Percentiles rank a stretch among this genome's conserved stretches.
Evolutionary conservation across 2,797 vertebrate species (phyloP).

Genomic region (Gymnopithys bicolor): DNA sequence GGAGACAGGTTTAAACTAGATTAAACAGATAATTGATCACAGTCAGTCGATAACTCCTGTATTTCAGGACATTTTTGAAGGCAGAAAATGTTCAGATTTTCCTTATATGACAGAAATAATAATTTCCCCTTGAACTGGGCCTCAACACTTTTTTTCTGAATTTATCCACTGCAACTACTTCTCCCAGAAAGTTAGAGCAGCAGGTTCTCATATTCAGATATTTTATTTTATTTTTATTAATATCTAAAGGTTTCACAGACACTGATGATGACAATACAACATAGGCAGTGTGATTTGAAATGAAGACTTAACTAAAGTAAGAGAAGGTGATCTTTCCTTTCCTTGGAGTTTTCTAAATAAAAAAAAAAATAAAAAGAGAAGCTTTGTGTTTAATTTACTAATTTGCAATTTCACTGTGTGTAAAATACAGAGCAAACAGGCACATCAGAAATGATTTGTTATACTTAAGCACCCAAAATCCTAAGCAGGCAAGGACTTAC

Average conservation of each 20-base stretch:
- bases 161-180: not conserved
- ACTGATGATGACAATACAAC: not conserved
- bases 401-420: not conserved
- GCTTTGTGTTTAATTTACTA: not conserved
- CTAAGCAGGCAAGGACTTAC: constrained; percentile 79
- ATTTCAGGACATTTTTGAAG: not conserved
- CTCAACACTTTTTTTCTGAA: not conserved
- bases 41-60: not conserved
- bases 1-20: not conserved
- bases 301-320: not conserved
- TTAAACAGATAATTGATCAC: not conserved
- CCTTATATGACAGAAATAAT: not conserved
- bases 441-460: not conserved
- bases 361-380: not conserved
- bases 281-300: not conserved
- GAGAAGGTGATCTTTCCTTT: not conserved
- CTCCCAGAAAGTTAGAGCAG: not conserved
- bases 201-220: not conserved
- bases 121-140: not conserved
- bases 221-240: not conserved
- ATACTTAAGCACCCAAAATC: not conserved
- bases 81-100: not conserved
- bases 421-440: not conserved
- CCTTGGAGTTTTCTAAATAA: not conserved
- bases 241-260: not conserved